Evolutionary conservation across 1,140 invertebrate genomes (phyloP), one percentile per base, ranked within the genome.

Genomic region (Bombus polaris): DNA sequence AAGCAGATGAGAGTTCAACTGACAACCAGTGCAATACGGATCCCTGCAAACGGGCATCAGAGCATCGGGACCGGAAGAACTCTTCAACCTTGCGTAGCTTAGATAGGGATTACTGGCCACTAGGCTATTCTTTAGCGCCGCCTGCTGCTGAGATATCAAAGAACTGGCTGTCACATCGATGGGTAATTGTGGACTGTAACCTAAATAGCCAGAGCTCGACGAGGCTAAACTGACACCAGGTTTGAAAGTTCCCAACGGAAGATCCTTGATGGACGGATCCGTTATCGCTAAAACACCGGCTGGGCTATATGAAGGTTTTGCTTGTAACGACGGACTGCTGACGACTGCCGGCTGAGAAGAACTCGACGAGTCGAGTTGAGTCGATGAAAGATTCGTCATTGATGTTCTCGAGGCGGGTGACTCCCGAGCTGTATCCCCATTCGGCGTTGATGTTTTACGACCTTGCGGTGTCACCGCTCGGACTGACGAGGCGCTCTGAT

Each of bases 1-100:
- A 44, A 98, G 95, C 76, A 97, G 95, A 93, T 98, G 98, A 74
- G 98, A 97, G 93, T 97, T 98, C 78, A 98, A 95, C 85, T 98
- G 98, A 93, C 98, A 99, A 70, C 98, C 98, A 0, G 97, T 98
- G 94, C 98, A 99, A 92, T 98, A 99, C 2, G 98, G 98, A 94
- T 99, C 98, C 65, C 98, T 96, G 94, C 98, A 99, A 15, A 98
- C 97, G 18, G 97, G 97, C 13, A 97, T 96, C 32, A 97, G 89
- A 77, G 95, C 94, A 66, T 95, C 93, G 75, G 96, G 93, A 35
- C 96, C 96, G 18, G 94, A 91, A 57, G 95, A 91, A 3, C 96
- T 96, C 93, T 97, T 97, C 95, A 97, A 96, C 81, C 97, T 95
- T 4, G 97, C 97, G 90, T 98, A 98, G 59, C 96, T 96, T 42